Percentiles rank a stretch among this genome's conserved stretches.
Conservation (phyloP, 2,797 vertebrate species). For the Lepilemur septentrionalis region DNA sequence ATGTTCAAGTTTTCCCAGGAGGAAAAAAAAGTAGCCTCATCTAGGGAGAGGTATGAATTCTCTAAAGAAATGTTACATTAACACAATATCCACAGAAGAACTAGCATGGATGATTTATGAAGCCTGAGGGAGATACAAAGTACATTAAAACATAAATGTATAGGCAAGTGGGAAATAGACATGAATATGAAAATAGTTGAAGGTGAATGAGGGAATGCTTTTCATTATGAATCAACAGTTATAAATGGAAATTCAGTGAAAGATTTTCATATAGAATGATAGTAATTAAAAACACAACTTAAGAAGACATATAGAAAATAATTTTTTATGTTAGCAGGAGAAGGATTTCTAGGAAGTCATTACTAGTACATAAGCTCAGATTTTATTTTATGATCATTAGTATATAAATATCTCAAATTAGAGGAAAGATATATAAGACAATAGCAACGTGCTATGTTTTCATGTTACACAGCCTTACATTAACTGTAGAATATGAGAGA, state of each 20-base stretch:
- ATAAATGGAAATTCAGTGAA: not conserved
- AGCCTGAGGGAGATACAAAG: not conserved
- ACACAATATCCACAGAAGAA: not conserved
- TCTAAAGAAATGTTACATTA: conserved; percentile 33
- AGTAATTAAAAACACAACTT: not conserved
- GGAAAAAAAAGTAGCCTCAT: not conserved
- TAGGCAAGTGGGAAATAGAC: not conserved
- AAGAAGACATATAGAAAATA: not conserved
- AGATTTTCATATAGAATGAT: not conserved
- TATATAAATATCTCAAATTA: not conserved
- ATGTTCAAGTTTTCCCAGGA: conserved; percentile 36
- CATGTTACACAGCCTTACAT: not conserved
- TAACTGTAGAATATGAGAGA: not conserved
- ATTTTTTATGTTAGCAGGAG: not conserved
- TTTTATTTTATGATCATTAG: not conserved
- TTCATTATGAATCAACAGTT: not conserved
- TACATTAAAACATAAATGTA: conserved; percentile 10
- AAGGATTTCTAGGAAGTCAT: not conserved
- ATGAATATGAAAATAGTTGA: conserved; percentile 30
- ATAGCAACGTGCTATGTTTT: not conserved
- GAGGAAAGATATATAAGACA: not conserved
- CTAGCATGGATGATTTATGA: not conserved
- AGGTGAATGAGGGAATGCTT: rapidly evolving
- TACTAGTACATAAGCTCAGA: not conserved
- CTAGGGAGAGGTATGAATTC: not conserved